Conservation (phyloP, 2,888 invertebrate species). For the Camponotus fellah region DNA sequence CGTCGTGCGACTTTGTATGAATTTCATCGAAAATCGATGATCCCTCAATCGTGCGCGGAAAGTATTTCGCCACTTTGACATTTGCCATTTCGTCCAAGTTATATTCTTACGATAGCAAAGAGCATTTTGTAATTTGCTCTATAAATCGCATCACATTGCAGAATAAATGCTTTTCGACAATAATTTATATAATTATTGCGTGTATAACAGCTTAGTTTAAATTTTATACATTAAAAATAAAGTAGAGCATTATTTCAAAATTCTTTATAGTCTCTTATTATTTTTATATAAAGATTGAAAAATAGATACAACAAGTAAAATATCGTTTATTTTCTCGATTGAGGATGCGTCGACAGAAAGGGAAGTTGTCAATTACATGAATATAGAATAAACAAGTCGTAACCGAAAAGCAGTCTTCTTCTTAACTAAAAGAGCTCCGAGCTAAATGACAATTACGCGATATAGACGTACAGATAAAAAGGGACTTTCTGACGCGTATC, state of each 20-base stretch:
- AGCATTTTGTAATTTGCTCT: background rate
- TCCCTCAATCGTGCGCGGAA: background rate
- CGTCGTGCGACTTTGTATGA: slow-evolving; percentile 44
- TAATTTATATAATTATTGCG: background rate
- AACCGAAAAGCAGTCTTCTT: slow-evolving; percentile 51
- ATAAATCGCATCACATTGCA: background rate
- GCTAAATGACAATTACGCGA: slow-evolving; percentile 54
- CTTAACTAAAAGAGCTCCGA: slow-evolving; percentile 55
- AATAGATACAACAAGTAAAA: background rate
- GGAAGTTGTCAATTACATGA: slow-evolving; percentile 16
- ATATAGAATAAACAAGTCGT: slow-evolving; percentile 52
- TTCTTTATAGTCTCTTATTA: background rate
- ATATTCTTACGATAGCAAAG: background rate
- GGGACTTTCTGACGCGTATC: background rate
- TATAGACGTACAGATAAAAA: slow-evolving; percentile 67
- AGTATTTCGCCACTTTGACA: background rate
- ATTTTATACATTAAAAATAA: background rate
- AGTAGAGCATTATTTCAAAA: background rate
- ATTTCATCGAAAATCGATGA: slow-evolving; percentile 51
- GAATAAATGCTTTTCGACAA: background rate
- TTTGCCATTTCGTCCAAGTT: background rate
- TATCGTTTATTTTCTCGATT: slow-evolving; percentile 2
- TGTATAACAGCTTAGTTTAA: background rate
- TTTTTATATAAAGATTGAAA: background rate
- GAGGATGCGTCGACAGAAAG: background rate